Percentiles rank a stretch among this genome's conserved stretches.
phyloP scores from a whole-genome alignment of 2,797 vertebrate species.

The Falco novaeseelandiae region DNA sequence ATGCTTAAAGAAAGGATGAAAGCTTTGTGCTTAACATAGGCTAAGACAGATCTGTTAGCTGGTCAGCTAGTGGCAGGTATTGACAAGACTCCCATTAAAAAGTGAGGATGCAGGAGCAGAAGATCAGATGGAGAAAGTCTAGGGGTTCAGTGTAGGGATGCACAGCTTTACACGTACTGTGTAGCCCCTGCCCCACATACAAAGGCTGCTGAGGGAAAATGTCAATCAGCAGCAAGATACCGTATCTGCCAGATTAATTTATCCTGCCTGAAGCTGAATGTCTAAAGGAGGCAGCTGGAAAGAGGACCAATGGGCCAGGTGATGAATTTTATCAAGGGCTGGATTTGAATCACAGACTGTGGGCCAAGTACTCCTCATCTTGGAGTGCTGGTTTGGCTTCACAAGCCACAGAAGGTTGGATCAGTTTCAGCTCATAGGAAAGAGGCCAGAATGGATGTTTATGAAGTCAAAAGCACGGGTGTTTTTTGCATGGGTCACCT shows the following conservation, averaged over 20 bases:
- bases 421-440: neutral
- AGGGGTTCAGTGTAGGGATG: rapidly evolving
- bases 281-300: neutral
- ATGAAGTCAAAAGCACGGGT: neutral
- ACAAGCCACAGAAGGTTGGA: neutral
- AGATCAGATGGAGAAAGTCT: neutral
- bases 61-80: neutral
- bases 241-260: neutral
- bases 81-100: neutral
- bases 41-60: neutral
- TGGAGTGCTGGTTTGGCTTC: neutral
- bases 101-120: neutral
- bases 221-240: neutral
- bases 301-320: neutral
- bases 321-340: neutral
- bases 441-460: neutral
- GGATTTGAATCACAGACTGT: neutral
- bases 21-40: neutral
- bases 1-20: neutral
- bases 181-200: neutral
- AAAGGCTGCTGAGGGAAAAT: neutral
- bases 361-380: neutral
- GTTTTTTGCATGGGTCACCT: neutral
- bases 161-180: neutral
- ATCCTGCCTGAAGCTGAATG: neutral